Evolutionary conservation across 2,797 vertebrate species (phyloP), one percentile per base, ranked within the genome.

Genomic region (Ciconia nigra): DNA sequence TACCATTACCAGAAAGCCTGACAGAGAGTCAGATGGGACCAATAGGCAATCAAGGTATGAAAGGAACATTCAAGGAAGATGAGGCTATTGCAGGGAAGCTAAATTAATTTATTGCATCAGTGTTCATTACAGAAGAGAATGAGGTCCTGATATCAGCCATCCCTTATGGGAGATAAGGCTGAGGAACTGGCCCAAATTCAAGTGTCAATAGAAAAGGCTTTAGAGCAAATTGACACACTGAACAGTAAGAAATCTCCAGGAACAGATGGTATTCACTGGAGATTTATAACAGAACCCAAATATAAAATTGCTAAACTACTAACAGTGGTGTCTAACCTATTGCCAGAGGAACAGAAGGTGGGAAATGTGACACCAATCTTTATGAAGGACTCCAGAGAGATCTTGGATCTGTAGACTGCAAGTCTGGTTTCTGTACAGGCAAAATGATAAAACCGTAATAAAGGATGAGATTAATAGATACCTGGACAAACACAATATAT

Each of bases 221-320:
- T 92, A 87, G 84, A 94, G 87, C 67, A 92, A 94, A 96, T 67
- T 92, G 96, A 95, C 93, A 95, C 81, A 87, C 78, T 73, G 63
- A 96, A 84, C 63, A 71, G 84, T 71, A 96, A 96, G 95, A 96
- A 96, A 92, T 96, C 96, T 96, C 78, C 52, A 92, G 81, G 95
- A 97, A 92, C 96, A 97, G 96, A 96, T 93, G 96, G 93, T 91
- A 89, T 95, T 92, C 92, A 67, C 91, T 42, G 74, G 96, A 96
- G 92, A 97, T 95, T 96, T 96, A 95, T 85, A 92, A 66, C 89
- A 83, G 74, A 95, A 82, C 87, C 66, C 91, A 95, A 89, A 94
- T 91, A 96, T 71, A 95, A 96, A 97, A 93, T 89, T 1, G 0
- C 71, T 94, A 83, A 94, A 95, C 84, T 89, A 84, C 63, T 79